Evolutionary conservation across 2,113 vertebrate genomes (phyloP).

Genomic region (Gulo gulo): DNA sequence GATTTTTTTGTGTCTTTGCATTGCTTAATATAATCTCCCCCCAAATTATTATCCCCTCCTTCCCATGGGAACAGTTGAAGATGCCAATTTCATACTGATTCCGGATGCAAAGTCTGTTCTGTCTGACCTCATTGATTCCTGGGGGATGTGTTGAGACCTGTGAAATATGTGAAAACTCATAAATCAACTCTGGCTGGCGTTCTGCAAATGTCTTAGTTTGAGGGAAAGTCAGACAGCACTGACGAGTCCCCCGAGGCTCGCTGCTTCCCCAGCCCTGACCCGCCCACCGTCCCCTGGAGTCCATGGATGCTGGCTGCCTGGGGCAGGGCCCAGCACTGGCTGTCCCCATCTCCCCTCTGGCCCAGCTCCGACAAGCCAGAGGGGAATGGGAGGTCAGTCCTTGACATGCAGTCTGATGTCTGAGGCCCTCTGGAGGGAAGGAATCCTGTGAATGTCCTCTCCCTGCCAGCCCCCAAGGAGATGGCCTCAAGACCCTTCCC

Average conservation of each 20-base stretch:
- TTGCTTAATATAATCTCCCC: conserved; percentile 29
- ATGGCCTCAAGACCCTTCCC: conserved; percentile 44
- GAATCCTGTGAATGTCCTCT: conserved; percentile 72
- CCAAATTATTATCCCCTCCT: not conserved
- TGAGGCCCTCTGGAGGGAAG: conserved; percentile 59
- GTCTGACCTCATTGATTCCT: conserved; percentile 43
- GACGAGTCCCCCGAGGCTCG: not conserved
- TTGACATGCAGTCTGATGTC: conserved; percentile 61
- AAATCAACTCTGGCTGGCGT: conserved; percentile 49
- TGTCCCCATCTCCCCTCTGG: conserved; percentile 75
- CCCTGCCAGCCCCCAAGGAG: conserved; percentile 58
- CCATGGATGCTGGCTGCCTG: not conserved
- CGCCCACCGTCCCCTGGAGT: not conserved
- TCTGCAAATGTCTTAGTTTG: conserved; percentile 26
- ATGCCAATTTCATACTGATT: conserved; percentile 49
- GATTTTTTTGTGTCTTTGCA: not conserved
- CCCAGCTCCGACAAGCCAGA: conserved; percentile 14
- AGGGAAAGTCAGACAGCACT: conserved; percentile 13
- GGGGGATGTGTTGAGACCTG: conserved; percentile 41
- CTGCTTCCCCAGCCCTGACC: not conserved
- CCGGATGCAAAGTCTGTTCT: conserved; percentile 56
- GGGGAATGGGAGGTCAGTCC: conserved; percentile 54
- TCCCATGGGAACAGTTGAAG: conserved; percentile 35
- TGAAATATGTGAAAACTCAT: conserved; percentile 60
- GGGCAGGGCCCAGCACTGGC: conserved; percentile 29